These are phyloP conservation scores for Orientallactaga bullata DNA, from an alignment of 2,113 vertebrate genomes.

Conservation along the genomic window DNA sequence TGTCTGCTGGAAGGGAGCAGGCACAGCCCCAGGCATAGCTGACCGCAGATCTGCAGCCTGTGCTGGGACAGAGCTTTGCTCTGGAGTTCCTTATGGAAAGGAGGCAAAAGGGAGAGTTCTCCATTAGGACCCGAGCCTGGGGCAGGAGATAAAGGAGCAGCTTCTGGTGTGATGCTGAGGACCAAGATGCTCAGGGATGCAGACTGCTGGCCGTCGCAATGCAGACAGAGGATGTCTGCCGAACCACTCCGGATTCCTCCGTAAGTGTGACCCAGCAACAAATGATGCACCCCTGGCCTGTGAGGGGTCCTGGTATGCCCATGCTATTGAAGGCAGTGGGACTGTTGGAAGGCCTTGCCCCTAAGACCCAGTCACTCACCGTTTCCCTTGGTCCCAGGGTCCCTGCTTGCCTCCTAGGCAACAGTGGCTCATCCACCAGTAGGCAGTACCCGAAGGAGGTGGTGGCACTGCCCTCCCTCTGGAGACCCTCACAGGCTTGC, in stretches of 20 bases:
- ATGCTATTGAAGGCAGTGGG: too few species aligned
- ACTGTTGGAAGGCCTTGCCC: rapidly evolving
- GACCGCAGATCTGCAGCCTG: too few species aligned
- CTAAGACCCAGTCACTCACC: rapidly evolving
- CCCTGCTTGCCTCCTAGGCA: background rate
- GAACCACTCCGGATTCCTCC: rapidly evolving
- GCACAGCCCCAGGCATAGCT: background rate
- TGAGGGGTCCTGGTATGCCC: background rate
- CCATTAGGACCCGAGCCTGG: background rate
- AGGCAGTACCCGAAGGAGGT: background rate
- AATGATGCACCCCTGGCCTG: rapidly evolving
- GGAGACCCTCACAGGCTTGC: background rate
- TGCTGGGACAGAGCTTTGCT: background rate
- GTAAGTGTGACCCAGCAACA: background rate
- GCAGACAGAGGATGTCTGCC: background rate
- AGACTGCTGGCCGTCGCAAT: background rate
- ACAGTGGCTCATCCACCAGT: rapidly evolving
- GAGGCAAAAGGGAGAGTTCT: background rate
- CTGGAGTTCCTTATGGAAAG: background rate
- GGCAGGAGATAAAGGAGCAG: background rate
- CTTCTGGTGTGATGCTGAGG: background rate
- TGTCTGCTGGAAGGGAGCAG: background rate
- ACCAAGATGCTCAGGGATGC: background rate
- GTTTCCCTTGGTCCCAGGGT: background rate
- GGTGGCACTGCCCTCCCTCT: background rate